A percentile compares a stretch with the other conserved stretches of the same genome.
Evolutionary conservation across 2,113 vertebrate species (phyloP).

Genomic region (Vimba vimba): DNA sequence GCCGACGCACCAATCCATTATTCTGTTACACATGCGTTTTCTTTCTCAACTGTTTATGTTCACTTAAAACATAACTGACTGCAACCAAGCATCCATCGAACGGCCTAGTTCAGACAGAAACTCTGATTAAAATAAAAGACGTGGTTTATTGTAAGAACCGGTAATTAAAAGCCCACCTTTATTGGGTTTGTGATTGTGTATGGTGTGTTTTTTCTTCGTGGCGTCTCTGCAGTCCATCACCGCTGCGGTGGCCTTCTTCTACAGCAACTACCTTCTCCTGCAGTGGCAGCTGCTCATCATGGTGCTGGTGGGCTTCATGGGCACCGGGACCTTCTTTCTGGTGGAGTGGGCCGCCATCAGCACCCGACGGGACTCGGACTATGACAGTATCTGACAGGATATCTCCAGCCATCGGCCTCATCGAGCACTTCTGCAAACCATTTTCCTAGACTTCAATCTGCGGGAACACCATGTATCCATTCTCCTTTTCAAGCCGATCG

Average conservation of each 20-base stretch:
- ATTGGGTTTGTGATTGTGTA: neutral
- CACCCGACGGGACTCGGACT: conserved; percentile 76
- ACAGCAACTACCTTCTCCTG: conserved; percentile 95
- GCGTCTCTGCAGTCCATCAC: conserved; percentile 84
- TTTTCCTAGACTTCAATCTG: neutral
- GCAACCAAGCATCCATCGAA: no score
- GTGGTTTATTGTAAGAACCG: no score
- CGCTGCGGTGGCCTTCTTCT: conserved; percentile 93
- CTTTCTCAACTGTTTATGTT: no score
- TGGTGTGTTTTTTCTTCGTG: neutral
- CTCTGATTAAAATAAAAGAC: no score
- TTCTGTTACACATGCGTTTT: no score
- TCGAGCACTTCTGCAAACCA: neutral
- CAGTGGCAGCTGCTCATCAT: conserved; percentile 97
- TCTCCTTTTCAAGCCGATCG: neutral
- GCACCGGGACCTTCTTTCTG: conserved; percentile 86
- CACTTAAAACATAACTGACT: no score
- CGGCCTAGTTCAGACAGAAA: no score
- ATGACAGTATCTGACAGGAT: conserved; percentile 84
- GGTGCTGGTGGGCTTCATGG: conserved; percentile 84
- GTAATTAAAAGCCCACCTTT: no score
- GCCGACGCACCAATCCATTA: no score
- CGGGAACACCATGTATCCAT: neutral
- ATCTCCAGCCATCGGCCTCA: neutral
- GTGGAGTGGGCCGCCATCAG: conserved; percentile 82